Evolutionary conservation across 64 coral and sea anemone genomes (phyloP).

Genomic region (Actinia tenebrosa): DNA sequence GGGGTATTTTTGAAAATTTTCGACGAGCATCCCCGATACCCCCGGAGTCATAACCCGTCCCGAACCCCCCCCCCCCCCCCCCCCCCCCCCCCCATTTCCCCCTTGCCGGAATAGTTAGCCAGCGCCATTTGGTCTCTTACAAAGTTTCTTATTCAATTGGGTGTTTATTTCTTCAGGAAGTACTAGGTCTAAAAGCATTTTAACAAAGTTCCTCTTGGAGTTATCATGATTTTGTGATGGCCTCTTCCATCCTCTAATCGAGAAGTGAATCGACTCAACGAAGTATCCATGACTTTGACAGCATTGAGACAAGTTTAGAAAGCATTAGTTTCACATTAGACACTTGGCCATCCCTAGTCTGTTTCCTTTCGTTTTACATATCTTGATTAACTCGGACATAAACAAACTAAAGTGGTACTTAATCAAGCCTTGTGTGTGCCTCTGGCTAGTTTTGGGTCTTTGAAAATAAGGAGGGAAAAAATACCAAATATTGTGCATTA

Average conservation of each 20-base stretch:
- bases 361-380: not conserved
- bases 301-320: not conserved
- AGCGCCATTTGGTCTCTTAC: not conserved
- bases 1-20: too few species aligned
- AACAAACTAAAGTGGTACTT: not conserved
- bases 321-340: not conserved
- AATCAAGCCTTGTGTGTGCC: not conserved
- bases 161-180: not conserved
- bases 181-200: not conserved
- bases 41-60: too few species aligned
- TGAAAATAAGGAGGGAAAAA: not conserved
- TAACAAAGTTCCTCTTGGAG: not conserved
- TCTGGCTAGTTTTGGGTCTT: not conserved
- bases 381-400: not conserved
- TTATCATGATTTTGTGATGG: not conserved
- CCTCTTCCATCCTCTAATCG: not conserved
- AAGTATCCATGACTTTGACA: not conserved
- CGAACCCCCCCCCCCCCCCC: too few species aligned
- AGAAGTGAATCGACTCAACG: not conserved
- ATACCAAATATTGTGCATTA: too few species aligned
- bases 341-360: not conserved
- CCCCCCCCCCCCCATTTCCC: too few species aligned
- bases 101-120: too few species aligned
- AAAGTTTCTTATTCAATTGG: not conserved
- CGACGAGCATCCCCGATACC: too few species aligned